Evolutionary conservation across 2,113 vertebrate genomes (phyloP).

Genomic region (Athene cunicularia): DNA sequence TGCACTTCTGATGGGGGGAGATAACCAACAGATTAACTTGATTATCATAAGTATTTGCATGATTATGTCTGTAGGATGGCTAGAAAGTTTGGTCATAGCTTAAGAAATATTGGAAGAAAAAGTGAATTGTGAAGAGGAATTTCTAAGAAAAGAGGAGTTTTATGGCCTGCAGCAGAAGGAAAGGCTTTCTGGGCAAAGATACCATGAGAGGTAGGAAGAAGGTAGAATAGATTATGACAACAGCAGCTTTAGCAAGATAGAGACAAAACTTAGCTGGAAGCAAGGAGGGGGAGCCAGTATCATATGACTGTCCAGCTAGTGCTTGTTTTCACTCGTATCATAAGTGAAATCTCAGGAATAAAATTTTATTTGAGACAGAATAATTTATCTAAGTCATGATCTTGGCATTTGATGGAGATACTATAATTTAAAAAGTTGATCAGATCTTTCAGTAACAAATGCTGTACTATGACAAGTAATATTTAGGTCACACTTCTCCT

Average conservation of each 20-base stretch:
- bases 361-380: not conserved
- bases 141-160: not conserved
- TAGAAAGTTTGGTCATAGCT: not conserved
- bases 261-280: not conserved
- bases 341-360: slow-evolving; percentile 6
- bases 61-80: not conserved
- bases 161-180: not conserved
- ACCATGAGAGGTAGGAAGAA: not conserved
- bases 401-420: not conserved
- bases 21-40: not conserved
- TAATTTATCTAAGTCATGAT: not conserved
- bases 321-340: not conserved
- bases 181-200: not conserved
- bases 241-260: not conserved
- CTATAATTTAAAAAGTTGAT: slow-evolving; percentile 42
- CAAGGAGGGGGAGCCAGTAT: not conserved
- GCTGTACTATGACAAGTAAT: not conserved
- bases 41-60: not conserved
- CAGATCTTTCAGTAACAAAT: slow-evolving; percentile 14
- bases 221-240: not conserved
- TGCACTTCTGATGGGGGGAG: not conserved
- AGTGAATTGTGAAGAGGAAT: not conserved
- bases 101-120: not conserved
- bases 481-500: slow-evolving; percentile 60
- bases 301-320: not conserved